Evolutionary conservation across 2,113 vertebrate species (phyloP), one percentile per base, ranked within the genome.

Genomic region (Pelmatolapia mariae): DNA sequence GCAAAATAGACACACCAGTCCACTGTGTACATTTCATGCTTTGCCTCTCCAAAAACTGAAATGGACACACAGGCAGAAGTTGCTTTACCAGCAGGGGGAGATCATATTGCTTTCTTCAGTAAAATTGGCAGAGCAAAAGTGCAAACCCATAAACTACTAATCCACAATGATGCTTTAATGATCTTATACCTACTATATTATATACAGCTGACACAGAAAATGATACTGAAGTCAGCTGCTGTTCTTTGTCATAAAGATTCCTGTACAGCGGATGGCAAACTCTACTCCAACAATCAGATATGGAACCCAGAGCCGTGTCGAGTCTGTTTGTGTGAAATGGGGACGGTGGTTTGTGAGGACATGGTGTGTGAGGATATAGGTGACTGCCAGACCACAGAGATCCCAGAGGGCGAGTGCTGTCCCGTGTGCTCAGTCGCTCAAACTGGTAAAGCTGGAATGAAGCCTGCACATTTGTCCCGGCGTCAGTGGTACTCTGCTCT

Each of bases 241-340:
- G 88, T 93, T 88, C 47, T 88, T 57, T 89, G 13, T 18, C 61
- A 87, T 24, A 10, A 92, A 86, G 88, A 88, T 80, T 89, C 87
- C 88, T 96, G 95, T 78, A 86, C 81, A 66, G 89, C 91, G 3
- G 91, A 86, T 12, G 89, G 90, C 15, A 85, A 84, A 73, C 83
- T 89, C 52, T 93, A 93, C 86, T 76, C 86, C 83, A 87, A 89
- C 81, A 87, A 95, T 54, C 89, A 95, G 89, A 94, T 95, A 29
- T 96, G 95, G 95, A 93, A 53, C 36, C 94, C 94, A 2, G 90
- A 91, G 31, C 94, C 93, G 1, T 96, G 95, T 84, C 91, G 24
- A 22, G 38, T 98, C 57, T 99, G 98, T 8, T 96, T 99, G 63
- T 98, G 98, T 90, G 98, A 98, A 63, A 96, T 94, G 0, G 98